Base-by-base conservation (phyloP, 2,797 vertebrate genomes). In the Enteromius trimaculatus region DNA sequence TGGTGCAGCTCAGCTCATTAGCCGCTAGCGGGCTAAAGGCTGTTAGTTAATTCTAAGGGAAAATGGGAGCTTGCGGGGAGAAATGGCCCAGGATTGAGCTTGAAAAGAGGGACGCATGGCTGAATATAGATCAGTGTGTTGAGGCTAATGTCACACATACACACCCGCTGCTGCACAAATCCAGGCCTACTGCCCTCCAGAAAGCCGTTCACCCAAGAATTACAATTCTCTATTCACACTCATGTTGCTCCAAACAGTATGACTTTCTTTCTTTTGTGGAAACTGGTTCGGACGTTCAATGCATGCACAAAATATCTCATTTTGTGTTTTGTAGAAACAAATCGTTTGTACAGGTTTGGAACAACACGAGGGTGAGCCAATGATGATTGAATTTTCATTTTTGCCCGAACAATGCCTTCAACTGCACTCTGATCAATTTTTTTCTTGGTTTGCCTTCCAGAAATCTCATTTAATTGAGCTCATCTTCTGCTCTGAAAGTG, bases 1-100 rank as follows among this genome's bases (percentile, higher is more conserved):
- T 53, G 70, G 39, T 82, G 71, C 21, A 29, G 58, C 58, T 82
- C 58, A 65, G 70, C 31, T 82, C 71, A 82, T 82, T 66, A 76
- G 47, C 44, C 9, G 47, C 55, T 81, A 64, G 69, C 69, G 21
- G 49, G 55, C 69, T 74, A 70, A 64, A 39, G 71, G 31, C 72
- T 75, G 80, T 65, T 75, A 55, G 71, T 76, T 76, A 16, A 76
- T 66, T 82, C 34, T 58, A 11, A 42, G 49, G 37, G 53, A 71
- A 69, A 71, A 71, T 71, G 68, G 11, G 53, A 80, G 47, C 58
- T 66, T 5, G 14, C 2, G 29, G 42, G 53, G 19, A 51, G 78
- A 74, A 81, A 66, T 44, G 49, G 60, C 71, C 60, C 60, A 66
- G 9, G 58, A 53, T 37, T 19, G 44, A 49, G 60, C 58, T 29